A percentile compares a stretch with the other conserved stretches of the same genome.
phyloP scores from a whole-genome alignment of 2,797 vertebrate species.

The Saguinus oedipus region DNA sequence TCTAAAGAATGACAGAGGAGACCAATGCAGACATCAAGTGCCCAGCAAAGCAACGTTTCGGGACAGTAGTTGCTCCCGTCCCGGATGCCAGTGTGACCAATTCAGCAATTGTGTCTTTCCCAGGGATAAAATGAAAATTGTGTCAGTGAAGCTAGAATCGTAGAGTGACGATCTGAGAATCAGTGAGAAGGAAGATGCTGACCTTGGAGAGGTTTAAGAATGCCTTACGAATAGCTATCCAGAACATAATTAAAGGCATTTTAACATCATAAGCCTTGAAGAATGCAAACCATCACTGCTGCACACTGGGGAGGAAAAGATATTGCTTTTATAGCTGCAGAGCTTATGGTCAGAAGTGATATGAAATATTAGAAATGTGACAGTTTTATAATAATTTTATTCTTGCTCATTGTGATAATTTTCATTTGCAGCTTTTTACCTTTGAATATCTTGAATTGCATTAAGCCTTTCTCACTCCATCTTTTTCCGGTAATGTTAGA shows the following conservation, averaged over 20 bases:
- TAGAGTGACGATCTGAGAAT: constrained; percentile 78
- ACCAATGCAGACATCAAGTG: constrained; percentile 73
- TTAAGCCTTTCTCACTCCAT: constrained; percentile 78
- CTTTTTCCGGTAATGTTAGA: constrained; percentile 67
- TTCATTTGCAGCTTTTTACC: constrained; percentile 81
- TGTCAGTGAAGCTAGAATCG: constrained; percentile 75
- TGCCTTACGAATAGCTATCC: constrained; percentile 75
- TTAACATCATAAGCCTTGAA: constrained; percentile 82
- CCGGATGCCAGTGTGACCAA: constrained; percentile 42
- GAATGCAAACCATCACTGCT: constrained; percentile 80
- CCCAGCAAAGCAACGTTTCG: constrained; percentile 72
- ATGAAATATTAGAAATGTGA: constrained; percentile 86
- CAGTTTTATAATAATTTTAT: constrained; percentile 86
- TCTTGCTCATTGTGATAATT: constrained; percentile 82
- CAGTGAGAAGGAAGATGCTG: constrained; percentile 78
- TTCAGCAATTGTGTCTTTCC: constrained; percentile 69
- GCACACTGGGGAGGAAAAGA: constrained; percentile 80
- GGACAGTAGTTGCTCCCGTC: constrained; percentile 67
- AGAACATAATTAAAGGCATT: constrained; percentile 84
- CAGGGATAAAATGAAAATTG: constrained; percentile 70
- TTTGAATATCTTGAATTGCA: constrained; percentile 77
- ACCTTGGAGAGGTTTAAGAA: constrained; percentile 84
- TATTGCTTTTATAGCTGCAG: constrained; percentile 85
- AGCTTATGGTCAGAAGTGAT: constrained; percentile 86
- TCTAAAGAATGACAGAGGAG: constrained; percentile 79